Evolutionary conservation across 2,888 invertebrate species (phyloP), one percentile per base, ranked within the genome.

Genomic region (Thecocarcelia acutangulata): DNA sequence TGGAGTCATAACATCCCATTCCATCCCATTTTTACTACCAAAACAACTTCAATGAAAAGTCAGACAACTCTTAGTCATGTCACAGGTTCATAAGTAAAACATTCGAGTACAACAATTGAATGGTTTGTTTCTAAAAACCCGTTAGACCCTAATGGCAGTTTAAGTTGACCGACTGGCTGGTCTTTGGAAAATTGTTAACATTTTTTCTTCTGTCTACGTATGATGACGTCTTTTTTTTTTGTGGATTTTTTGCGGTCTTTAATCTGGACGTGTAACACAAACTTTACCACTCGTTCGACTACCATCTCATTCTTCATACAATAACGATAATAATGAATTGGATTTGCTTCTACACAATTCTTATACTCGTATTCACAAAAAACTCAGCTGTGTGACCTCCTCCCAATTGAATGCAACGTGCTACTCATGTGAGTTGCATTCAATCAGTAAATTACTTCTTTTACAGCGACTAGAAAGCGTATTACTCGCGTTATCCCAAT

Each of bases 331-430:
- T 52, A 58, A 70, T 50, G n/a, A n/a, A n/a, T n/a, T 52, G 33
- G 50, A 42, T 80, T 64, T 63, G 72, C 58, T 73, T 77, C 59
- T 54, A 54, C 37, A 44, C 54, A 69, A 63, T 52, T 66, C 40
- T 54, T 28, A 64, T 64, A n/a, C n/a, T n/a, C n/a, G n/a, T n/a
- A 64, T 37, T 61, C 17, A 69, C 37, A 46, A 63, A 70, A 37
- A 44, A 56, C 54, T 76, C 84, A 84, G 84, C 84, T 84, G 84
- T 83, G 83, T 84, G 84, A 84, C 84, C 84, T 83, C 83, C 84
- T 83, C 80, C 80, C 73, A 81, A 69, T 64, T 76, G 46, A 73
- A 72, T 75, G 72, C 66, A 77, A 80, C 77, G 54, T 82, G 78
- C 70, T 75, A 75, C 70, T 70, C 50, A 13, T 28, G 64, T 70